Base-by-base conservation (phyloP, 2,797 vertebrate species). In the Protosalanx chinensis region DNA sequence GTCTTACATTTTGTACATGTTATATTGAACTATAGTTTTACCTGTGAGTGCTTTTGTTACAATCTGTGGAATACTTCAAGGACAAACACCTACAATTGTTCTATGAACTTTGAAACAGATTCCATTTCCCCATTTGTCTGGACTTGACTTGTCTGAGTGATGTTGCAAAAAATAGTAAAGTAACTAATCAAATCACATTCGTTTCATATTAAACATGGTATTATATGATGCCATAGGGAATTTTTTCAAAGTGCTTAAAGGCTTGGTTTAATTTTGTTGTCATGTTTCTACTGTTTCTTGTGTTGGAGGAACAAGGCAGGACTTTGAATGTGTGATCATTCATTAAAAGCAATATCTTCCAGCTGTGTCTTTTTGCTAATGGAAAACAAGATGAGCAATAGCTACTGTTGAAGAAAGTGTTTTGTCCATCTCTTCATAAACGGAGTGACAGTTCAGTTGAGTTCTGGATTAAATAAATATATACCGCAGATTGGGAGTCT, bases 301-400 rank as follows among this genome's bases (percentile, higher is more conserved):
- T 72, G 76, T 84, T 30, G 73, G 65, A 80, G 63, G 79, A 67
- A 68, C 71, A 79, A 67, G 68, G 59, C 64, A 76, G 80, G 71
- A 72, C 76, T 80, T 75, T 83, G 49, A 89, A 89, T 91, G 88
- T 91, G 41, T 88, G 70, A 75, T 49, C 70, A 64, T 46, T 61
- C 10, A 46, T 46, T 46, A 46, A 46, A 46, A 13, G 41, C 12
- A 46, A 46, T 46, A 8, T 8, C 41, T 46, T 8, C 7, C 10
- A 46, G 41, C 13, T 27, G 16, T 59, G 27, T 5, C 56, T 41
- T 35, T 29, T 70, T 74, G 70, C 30, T 68, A 13, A 53, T 62
- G 20, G 58, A 73, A 20, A 37, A 33, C 15, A 32, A 41, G 37
- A 41, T 7, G 10, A 12, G 37, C 37, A 4, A 35, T 6, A 35